Evolutionary conservation across 1,140 invertebrate genomes (phyloP), one percentile per base, ranked within the genome.

Genomic region (Cyphomyrmex costatus): DNA sequence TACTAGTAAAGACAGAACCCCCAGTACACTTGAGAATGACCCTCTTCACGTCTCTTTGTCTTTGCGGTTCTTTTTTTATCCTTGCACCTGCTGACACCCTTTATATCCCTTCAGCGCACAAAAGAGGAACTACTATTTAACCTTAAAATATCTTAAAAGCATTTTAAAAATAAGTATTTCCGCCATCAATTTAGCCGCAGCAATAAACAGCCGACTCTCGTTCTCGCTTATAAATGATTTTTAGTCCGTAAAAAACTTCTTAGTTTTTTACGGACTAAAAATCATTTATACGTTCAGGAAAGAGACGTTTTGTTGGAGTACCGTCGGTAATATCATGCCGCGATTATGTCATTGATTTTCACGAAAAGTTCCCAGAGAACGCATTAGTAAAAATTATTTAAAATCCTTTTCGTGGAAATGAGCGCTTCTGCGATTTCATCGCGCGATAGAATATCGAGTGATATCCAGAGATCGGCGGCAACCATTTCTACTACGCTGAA

Each of bases 81-180:
- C 83, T 71, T 70, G 27, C 30, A 85, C 83, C 91, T 86, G 90
- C 90, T 91, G 90, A 89, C 89, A 86, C 77, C 30, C 36, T 63
- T 86, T 82, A 70, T 21, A 30, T 60, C 63, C 33, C 58, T 86
- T 82, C 60, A 21, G 51, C 74, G 70, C 36, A 60, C 36, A 68
- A 68, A 68, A 10, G 46, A 30, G n/a, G 5, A 16, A 51, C n/a
- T 30, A 46, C 58, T 4, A 3, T 56, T 24, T 78, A 49, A 68
- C 21, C 36, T 68, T 16, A 68, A 68, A 49, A 68, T 49, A 68
- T 21, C 14, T 46, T 68, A 24, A 68, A 66, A 68, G 65, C 24
- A 68, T 16, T 60, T 65, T 77, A 51, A 68, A 42, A 78, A 36
- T 65, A n/a, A 77, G 73, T 70, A 61, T 19, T 58, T 16, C 19